Percentiles rank a stretch among this genome's conserved stretches.
Evolutionary conservation across 2,113 vertebrate genomes (phyloP).

Genomic region (Coracopsis vasa): DNA sequence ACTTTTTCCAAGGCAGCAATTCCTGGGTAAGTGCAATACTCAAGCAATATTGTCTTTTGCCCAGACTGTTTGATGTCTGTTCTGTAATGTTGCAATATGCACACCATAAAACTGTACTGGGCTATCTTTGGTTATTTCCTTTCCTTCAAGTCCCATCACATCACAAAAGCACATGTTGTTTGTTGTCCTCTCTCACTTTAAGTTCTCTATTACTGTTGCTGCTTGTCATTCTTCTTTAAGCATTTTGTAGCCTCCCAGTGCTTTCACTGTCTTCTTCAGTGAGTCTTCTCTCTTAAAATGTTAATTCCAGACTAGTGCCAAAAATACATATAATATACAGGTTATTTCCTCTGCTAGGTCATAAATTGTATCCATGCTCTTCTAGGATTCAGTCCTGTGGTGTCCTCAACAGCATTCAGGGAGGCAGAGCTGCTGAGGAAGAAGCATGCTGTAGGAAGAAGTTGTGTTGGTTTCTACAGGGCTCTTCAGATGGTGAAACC

Average conservation of each 20-base stretch:
- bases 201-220: accelerated
- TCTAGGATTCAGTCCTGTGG: neutral
- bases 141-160: neutral
- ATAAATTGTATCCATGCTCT: neutral
- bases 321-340: neutral
- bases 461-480: neutral
- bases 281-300: neutral
- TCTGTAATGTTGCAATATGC: neutral
- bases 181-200: neutral
- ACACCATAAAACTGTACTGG: neutral
- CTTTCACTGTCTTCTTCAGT: neutral
- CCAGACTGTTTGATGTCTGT: accelerated
- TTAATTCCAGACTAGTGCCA: neutral
- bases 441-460: neutral
- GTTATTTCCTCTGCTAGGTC: neutral
- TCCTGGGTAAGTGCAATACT: neutral
- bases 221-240: neutral
- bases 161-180: neutral
- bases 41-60: accelerated
- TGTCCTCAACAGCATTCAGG: neutral
- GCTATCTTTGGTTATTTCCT: neutral
- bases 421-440: neutral
- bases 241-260: neutral
- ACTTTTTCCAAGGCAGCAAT: neutral
- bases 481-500: neutral